These are phyloP conservation scores for Palythoa caribaeorum DNA, from an alignment of 92 coral and sea anemone species.

Conservation along the genomic window DNA sequence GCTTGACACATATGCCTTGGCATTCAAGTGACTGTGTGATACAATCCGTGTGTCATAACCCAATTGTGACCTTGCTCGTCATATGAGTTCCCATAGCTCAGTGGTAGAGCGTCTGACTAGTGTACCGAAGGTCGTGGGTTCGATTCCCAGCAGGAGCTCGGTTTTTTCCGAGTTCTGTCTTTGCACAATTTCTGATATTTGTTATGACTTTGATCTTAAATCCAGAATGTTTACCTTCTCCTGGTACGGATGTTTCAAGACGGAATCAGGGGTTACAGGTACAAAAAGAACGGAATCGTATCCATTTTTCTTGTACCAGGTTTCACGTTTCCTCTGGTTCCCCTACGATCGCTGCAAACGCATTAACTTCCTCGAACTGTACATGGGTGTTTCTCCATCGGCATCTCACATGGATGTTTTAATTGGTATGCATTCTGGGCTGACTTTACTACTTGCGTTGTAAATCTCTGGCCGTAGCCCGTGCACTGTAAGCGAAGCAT, in stretches of 20 bases:
- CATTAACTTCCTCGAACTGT: background rate
- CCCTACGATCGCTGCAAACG: background rate
- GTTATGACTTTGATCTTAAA: background rate
- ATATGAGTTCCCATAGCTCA: too few species aligned
- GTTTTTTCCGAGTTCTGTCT: too few species aligned
- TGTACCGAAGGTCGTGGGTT: too few species aligned
- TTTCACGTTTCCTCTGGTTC: background rate
- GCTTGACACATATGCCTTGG: too few species aligned
- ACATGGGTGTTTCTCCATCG: conserved; percentile 1
- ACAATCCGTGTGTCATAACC: too few species aligned
- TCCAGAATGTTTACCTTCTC: background rate
- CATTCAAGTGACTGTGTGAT: too few species aligned
- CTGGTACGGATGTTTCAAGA: background rate
- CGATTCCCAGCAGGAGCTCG: too few species aligned
- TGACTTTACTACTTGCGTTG: background rate
- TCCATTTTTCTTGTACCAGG: background rate
- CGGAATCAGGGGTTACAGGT: conserved; percentile 1
- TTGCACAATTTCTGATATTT: too few species aligned
- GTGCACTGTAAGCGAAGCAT: background rate
- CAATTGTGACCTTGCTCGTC: too few species aligned
- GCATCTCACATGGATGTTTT: background rate
- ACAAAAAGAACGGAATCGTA: background rate
- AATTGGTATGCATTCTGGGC: background rate
- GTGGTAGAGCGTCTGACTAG: too few species aligned
- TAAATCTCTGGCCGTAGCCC: background rate